Percentiles rank a stretch among this genome's conserved stretches.
Conservation (phyloP, 2,888 invertebrate genomes). For the Ennomos erosarius region DNA sequence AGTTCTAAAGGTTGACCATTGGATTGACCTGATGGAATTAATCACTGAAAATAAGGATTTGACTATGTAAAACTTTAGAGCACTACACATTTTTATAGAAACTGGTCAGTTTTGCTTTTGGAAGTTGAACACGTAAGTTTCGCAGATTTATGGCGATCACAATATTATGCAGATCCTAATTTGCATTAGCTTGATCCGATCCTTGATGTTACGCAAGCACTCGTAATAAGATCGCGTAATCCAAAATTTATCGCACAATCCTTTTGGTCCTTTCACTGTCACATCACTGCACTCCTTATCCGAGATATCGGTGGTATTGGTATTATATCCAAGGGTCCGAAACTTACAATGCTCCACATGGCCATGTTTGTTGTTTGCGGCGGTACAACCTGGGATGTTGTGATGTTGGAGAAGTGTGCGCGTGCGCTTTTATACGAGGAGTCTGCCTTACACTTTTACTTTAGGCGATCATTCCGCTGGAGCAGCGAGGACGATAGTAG, state of each 20-base stretch:
- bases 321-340: slow-evolving; percentile 47
- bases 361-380: slow-evolving; percentile 72
- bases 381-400: slow-evolving; percentile 63
- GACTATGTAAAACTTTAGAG: too few relatives aligned
- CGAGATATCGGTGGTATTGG: background rate
- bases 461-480: slow-evolving; percentile 60
- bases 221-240: slow-evolving; percentile 19
- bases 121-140: too few relatives aligned
- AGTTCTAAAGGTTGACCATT: too few relatives aligned
- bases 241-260: slow-evolving; percentile 30
- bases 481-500: slow-evolving; percentile 70
- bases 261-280: slow-evolving; percentile 42
- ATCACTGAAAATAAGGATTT: background rate
- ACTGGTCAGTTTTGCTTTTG: too few relatives aligned
- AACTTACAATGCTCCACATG: slow-evolving; percentile 80
- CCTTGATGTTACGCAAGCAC: slow-evolving; percentile 17
- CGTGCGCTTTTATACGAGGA: slow-evolving; percentile 72
- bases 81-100: too few relatives aligned
- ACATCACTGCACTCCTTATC: slow-evolving; percentile 74
- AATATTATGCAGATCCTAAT: slow-evolving; percentile 30
- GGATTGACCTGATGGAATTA: too few relatives aligned
- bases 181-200: slow-evolving; percentile 9
- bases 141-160: slow-evolving; percentile 5
- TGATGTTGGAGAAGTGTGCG: slow-evolving; percentile 60
- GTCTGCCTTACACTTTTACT: slow-evolving; percentile 79